phyloP scores from a whole-genome alignment of 2,113 vertebrate genomes.

The Grantiella picta region DNA sequence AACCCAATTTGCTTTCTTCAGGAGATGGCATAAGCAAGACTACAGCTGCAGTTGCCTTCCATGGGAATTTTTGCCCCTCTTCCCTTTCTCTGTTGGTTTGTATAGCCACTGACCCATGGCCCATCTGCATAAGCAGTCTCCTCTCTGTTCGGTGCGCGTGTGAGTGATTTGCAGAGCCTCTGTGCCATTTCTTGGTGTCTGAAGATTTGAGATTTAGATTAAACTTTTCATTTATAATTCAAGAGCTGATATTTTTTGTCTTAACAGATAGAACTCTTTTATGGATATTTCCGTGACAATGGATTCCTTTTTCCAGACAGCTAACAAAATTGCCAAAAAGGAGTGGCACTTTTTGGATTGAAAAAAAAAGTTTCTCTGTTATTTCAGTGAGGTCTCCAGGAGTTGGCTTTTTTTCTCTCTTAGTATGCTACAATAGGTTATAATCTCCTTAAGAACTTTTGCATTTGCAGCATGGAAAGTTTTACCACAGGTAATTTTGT shows the following conservation, averaged over 20 bases:
- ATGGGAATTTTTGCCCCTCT: neutral
- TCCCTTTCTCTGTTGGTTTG: neutral
- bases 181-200: neutral
- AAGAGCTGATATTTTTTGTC: neutral
- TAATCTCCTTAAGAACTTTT: neutral
- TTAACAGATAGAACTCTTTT: neutral
- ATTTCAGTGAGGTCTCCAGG: neutral
- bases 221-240: neutral
- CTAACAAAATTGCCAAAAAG: neutral
- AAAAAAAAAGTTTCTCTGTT: neutral
- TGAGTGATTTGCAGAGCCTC: neutral
- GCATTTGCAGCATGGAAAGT: neutral
- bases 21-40: neutral
- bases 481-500: neutral
- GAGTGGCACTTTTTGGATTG: neutral
- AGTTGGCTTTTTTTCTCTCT: neutral
- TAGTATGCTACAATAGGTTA: neutral
- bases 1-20: neutral
- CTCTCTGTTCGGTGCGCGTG: fast-evolving
- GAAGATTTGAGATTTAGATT: neutral
- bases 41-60: neutral
- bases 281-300: neutral
- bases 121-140: neutral
- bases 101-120: neutral
- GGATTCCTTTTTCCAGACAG: neutral